Conservation (phyloP, 2,797 vertebrate genomes). For the Sternotherus odoratus region DNA sequence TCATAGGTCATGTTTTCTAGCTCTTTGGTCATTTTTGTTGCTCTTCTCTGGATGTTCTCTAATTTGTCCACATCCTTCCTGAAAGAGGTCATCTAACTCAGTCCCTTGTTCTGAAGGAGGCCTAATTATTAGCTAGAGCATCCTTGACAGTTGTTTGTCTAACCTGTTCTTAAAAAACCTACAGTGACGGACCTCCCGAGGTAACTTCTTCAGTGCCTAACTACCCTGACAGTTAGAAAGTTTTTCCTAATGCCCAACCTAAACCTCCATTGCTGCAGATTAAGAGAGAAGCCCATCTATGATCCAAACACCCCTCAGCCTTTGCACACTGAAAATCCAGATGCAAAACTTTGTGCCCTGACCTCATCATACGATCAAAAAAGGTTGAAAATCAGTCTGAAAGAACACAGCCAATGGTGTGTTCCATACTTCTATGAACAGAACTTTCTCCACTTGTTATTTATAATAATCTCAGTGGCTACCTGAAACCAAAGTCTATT, state of each 20-base stretch:
- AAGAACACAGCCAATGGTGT: constrained; percentile 35
- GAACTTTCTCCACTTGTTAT: constrained; percentile 2
- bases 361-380: constrained; percentile 25
- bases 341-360: neutral
- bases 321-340: constrained; percentile 10
- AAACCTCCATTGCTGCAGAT: neutral
- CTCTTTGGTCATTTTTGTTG: too few species aligned
- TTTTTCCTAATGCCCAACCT: neutral
- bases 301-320: neutral
- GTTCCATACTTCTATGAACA: neutral
- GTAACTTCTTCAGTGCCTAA: neutral
- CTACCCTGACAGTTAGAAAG: neutral
- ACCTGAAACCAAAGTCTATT: neutral
- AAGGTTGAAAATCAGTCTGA: neutral
- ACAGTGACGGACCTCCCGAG: neutral
- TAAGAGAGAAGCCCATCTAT: neutral
- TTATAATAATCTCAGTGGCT: constrained; percentile 13
- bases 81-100: too few species aligned
- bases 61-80: too few species aligned
- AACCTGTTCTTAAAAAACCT: neutral
- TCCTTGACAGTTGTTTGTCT: neutral
- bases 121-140: neutral
- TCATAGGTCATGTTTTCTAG: too few species aligned
- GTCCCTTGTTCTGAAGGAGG: neutral
- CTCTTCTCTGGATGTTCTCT: too few species aligned